phyloP scores from a whole-genome alignment of 2,113 vertebrate genomes.

The Oryzias woworae region DNA sequence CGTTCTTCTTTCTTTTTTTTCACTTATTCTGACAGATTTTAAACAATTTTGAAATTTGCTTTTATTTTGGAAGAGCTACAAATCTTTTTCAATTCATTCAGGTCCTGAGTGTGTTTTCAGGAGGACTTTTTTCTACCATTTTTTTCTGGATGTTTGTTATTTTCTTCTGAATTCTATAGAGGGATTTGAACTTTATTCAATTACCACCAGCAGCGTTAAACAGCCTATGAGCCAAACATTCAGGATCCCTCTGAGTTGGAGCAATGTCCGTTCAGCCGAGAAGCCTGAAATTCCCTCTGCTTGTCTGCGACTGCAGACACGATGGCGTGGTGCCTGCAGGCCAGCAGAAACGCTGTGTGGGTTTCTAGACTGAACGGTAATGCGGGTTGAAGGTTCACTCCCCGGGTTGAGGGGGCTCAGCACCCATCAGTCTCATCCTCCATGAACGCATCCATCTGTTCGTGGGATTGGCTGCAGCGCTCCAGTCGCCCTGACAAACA shows the following conservation, averaged over 20 bases:
- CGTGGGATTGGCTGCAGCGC: conserved; percentile 17
- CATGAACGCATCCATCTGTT: conserved; percentile 49
- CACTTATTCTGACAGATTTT: too few relatives aligned
- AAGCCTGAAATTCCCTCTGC: conserved; percentile 47
- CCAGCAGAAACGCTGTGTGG: conserved; percentile 20
- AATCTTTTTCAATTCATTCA: too few relatives aligned
- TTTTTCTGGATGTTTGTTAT: neutral
- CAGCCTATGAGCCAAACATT: conserved; percentile 20
- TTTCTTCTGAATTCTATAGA: neutral
- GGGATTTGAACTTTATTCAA: conserved; percentile 2
- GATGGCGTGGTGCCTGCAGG: conserved; percentile 41
- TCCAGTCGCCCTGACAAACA: conserved; percentile 57
- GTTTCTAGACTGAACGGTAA: conserved; percentile 25
- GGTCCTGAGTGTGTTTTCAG: too few relatives aligned
- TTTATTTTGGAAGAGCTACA: too few relatives aligned
- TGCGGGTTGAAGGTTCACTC: conserved; percentile 40
- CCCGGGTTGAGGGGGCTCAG: conserved; percentile 21
- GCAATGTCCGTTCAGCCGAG: conserved; percentile 47
- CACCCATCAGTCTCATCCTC: conserved; percentile 35
- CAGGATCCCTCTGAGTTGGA: conserved; percentile 12
- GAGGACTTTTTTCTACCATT: neutral
- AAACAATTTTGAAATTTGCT: too few relatives aligned
- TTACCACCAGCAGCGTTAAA: conserved; percentile 27
- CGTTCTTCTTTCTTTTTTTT: too few relatives aligned
- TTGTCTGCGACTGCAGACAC: conserved; percentile 20